A percentile compares a stretch with the other conserved stretches of the same genome.
phyloP scores from a whole-genome alignment of 2,113 vertebrate genomes.

The Ictidomys tridecemlineatus region DNA sequence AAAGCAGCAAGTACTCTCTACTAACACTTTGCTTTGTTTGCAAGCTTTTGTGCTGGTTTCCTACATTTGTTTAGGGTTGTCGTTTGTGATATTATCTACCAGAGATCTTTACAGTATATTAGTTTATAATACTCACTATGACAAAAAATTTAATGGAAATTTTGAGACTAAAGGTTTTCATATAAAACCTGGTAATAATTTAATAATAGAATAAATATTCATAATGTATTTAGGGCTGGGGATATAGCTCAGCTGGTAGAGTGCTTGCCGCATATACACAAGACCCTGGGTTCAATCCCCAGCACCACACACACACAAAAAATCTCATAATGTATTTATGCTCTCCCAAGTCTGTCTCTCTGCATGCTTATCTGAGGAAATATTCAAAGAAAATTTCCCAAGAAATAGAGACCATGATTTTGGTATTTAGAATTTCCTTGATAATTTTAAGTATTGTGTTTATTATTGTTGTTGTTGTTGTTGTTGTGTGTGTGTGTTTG shows the following conservation, averaged over 20 bases:
- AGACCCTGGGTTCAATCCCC: no score
- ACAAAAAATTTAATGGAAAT: neutral
- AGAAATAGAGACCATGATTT: neutral
- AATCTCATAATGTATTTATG: neutral
- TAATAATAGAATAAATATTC: conserved; percentile 12
- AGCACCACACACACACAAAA: no score
- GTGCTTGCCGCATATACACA: no score
- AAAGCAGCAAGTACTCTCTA: neutral
- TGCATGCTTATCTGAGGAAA: neutral
- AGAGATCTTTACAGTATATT: neutral
- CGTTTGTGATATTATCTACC: neutral
- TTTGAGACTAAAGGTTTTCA: neutral
- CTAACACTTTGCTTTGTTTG: neutral
- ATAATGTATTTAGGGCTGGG: neutral
- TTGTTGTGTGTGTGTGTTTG: no score
- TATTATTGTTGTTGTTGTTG: no score
- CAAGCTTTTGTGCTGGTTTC: neutral
- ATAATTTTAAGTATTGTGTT: conserved; percentile 19
- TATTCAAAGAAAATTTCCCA: neutral
- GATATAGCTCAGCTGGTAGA: no score
- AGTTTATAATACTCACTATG: neutral
- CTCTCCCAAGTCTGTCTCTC: neutral
- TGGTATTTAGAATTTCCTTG: conserved; percentile 35
- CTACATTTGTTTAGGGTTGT: neutral
- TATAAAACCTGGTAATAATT: neutral